These are phyloP conservation scores for Pteropus rufus DNA, from an alignment of 2,797 vertebrate species.

Conservation along the genomic window DNA sequence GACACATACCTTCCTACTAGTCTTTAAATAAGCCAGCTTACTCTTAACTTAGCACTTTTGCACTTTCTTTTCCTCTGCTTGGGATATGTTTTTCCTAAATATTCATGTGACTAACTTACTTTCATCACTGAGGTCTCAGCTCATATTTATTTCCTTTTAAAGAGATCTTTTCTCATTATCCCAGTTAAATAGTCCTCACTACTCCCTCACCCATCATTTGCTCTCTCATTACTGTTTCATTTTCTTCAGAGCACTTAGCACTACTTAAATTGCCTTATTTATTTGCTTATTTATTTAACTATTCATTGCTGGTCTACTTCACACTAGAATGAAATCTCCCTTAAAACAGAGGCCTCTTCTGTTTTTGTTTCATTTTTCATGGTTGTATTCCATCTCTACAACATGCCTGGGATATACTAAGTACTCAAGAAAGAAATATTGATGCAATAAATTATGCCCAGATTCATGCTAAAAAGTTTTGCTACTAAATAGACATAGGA, in stretches of 20 bases:
- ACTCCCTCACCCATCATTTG: background rate
- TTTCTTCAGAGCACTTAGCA: background rate
- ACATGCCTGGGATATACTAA: background rate
- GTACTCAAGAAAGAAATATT: background rate
- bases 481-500: background rate
- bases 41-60: background rate
- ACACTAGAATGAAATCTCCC: background rate
- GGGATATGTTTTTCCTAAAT: background rate
- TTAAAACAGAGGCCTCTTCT: background rate
- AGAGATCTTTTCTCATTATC: background rate
- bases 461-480: background rate
- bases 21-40: background rate
- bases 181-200: background rate
- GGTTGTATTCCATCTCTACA: background rate
- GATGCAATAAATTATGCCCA: background rate
- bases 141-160: background rate
- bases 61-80: background rate
- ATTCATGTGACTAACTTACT: background rate
- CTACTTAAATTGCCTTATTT: background rate
- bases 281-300: background rate
- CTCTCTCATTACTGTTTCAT: background rate
- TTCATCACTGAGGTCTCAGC: background rate
- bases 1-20: background rate
- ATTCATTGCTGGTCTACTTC: background rate
- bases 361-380: background rate